Base-by-base conservation (phyloP, 2,888 invertebrate genomes). In the Falcaria lacertinaria region DNA sequence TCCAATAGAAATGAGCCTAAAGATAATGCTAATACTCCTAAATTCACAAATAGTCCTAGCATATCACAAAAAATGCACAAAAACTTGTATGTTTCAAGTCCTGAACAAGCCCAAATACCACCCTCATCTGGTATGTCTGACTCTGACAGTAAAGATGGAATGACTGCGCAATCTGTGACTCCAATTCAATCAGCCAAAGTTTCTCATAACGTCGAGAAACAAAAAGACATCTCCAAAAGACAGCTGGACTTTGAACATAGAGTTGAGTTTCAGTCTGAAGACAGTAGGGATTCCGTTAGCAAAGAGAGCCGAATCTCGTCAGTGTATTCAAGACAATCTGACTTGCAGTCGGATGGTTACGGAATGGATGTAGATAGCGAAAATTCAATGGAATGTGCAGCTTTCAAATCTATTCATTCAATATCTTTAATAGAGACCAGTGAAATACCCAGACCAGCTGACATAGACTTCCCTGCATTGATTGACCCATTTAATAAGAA, bases 401-500 rank as follows among this genome's bases (percentile, higher is more conserved):
- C 79, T 43, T 89, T 80, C 54, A 89, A 89, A 61, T 88, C 89
- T 1, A 82, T 78, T 16, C 88, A 87, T 65, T 89, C 89, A 8
- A 89, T 90, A 54, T 89, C 87, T 13, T 57, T 84, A 52, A 62
- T 90, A 19, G 86, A 89, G 69, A 90, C 90, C 34, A 85, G 79
- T 68, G 90, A 90, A 33, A 82, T 90, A 65, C 80, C 87, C 13
- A 74, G 84, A 55, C 90, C 89, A 13, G 90, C 89, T n/a, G 85
- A 85, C 51, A 88, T 90, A 47, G 81, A 80, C 2, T 89, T 90
- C 45, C 89, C 89, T 8, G 77, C 88, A 46, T 82, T 90, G 42
- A 90, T 94, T 28, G 95, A 98, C 90, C 98, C 98, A 0, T 98
- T 97, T 72, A 94, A 93, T 72, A 91, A 91, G 41, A 91, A 92